Evolutionary conservation across 2,888 invertebrate species (phyloP).

Genomic region (Sycophila texana): DNA sequence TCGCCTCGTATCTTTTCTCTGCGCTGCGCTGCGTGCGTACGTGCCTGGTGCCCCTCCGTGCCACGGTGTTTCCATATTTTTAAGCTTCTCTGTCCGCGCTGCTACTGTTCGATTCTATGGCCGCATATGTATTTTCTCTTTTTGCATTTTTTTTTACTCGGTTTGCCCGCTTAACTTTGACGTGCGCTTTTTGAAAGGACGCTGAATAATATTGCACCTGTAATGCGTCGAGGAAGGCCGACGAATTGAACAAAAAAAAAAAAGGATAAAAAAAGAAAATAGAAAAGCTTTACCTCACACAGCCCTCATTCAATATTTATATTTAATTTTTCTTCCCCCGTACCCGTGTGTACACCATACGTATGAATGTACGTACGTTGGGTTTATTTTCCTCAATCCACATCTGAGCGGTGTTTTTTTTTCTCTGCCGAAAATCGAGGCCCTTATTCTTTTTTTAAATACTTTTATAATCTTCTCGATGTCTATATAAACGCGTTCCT

Average conservation of each 20-base stretch:
- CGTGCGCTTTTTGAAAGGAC: background rate
- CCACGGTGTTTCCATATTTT: slow-evolving; percentile 35
- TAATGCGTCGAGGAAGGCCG: background rate
- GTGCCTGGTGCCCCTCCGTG: background rate
- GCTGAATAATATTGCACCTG: background rate
- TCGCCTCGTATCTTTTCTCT: background rate
- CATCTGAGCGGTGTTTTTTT: background rate
- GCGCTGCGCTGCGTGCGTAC: background rate
- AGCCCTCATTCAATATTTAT: slow-evolving; percentile 28
- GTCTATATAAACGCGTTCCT: too few relatives aligned
- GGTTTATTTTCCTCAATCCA: slow-evolving; percentile 8
- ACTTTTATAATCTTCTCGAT: background rate
- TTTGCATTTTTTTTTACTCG: background rate
- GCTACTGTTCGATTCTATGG: slow-evolving; percentile 20
- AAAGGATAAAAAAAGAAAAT: background rate
- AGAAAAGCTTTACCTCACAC: slow-evolving; percentile 23
- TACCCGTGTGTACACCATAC: background rate
- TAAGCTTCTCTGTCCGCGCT: slow-evolving; percentile 15
- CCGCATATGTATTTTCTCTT: background rate
- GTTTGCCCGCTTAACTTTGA: background rate
- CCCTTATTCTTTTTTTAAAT: slow-evolving; percentile 20
- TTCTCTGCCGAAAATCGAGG: background rate
- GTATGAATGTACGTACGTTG: too few relatives aligned
- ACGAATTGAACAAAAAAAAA: background rate
- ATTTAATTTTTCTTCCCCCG: slow-evolving; percentile 27